Evolutionary conservation across 2,888 invertebrate genomes (phyloP), one percentile per base, ranked within the genome.

Genomic region (Epiblema foenella): DNA sequence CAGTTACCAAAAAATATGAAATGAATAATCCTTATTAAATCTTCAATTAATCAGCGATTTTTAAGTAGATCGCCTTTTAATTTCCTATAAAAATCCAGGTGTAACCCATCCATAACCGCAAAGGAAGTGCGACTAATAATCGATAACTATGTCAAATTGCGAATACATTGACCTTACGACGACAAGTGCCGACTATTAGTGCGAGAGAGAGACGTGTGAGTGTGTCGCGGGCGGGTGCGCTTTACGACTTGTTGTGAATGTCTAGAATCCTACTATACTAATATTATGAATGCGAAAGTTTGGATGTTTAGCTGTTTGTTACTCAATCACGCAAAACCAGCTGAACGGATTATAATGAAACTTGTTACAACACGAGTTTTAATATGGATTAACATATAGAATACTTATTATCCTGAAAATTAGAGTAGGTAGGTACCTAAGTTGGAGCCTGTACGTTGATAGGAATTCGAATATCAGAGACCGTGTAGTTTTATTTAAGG

Each of bases 141-240:
- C 75, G 72, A 77, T 82, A 85, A 82, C 79, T 82, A 81, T 84
- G 83, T 80, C 81, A 81, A 75, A 77, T 77, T 77, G 87, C 86
- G 80, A 89, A 89, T 86, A 85, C 87, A 78, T 85, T 89, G 88
- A 89, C 87, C 86, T 85, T 82, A 83, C 74, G 73, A 70, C 74
- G 73, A 78, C 82, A 81, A 84, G 83, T 83, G 81, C 75, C 65
- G 84, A 39, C 78, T 77, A 79, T 84, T 82, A 78, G 74, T 77
- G 72, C 75, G 74, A 75, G 77, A 75, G 73, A 69, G 73, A 49
- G 73, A 73, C 74, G 39, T 74, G 76, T 74, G 70, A n/a, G 65
- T 17, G 46, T 73, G 80, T 57, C 24, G 73, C 73, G 0, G 74
- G 52, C 56, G 68, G 68, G 33, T 46, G 3, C 11, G 9, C 56